A percentile compares a stretch with the other conserved stretches of the same genome.
Evolutionary conservation across 1,140 invertebrate genomes (phyloP).

Genomic region (Papilio aristodemus): DNA sequence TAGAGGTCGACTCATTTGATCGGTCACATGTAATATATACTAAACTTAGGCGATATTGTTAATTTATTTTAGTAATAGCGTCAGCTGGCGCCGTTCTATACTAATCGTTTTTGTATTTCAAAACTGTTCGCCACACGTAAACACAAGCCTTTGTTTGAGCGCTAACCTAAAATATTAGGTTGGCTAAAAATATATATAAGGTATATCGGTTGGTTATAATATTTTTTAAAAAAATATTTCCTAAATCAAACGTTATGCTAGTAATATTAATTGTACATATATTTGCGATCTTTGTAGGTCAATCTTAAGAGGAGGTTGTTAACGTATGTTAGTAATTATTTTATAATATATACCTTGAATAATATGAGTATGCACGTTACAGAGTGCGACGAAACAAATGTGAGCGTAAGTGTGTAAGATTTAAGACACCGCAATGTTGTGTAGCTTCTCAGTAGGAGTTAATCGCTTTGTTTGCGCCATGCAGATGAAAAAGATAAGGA

Average conservation of each 20-base stretch:
- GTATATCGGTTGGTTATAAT: too few relatives aligned
- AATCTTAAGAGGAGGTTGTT: too few relatives aligned
- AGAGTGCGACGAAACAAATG: not conserved
- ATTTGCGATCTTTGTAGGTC: too few relatives aligned
- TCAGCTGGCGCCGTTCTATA: not conserved
- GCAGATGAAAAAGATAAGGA: conserved; percentile 10
- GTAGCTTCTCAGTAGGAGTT: conserved; percentile 2
- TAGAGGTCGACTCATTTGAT: conserved; percentile 1
- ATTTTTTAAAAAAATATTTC: too few relatives aligned
- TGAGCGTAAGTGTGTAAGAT: conserved; percentile 16
- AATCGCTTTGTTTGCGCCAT: conserved; percentile 12
- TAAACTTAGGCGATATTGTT: not conserved
- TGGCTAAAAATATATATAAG: too few relatives aligned
- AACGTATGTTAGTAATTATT: not conserved
- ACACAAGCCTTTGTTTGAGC: not conserved
- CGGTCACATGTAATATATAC: not conserved
- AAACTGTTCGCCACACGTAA: conserved; percentile 8
- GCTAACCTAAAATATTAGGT: not conserved
- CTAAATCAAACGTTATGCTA: too few relatives aligned
- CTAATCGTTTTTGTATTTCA: conserved; percentile 26
- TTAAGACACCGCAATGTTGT: not conserved
- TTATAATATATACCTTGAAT: too few relatives aligned
- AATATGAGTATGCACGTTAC: not conserved
- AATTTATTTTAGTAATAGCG: conserved; percentile 27
- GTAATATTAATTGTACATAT: too few relatives aligned